phyloP scores from a whole-genome alignment of 2,113 vertebrate genomes.

The Syngnathus typhle region DNA sequence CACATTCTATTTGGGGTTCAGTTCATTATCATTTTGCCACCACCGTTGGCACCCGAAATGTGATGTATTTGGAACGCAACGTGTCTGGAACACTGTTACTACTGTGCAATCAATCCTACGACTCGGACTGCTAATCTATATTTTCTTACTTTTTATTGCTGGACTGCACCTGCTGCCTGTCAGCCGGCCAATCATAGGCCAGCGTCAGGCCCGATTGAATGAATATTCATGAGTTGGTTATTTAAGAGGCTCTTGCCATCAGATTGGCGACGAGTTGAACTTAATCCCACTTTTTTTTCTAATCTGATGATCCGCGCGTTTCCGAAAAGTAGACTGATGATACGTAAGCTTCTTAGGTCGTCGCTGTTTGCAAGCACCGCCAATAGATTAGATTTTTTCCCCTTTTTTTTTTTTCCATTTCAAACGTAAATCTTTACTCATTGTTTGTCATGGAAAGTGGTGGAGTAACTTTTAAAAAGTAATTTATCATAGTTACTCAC shows the following conservation, averaged over 20 bases:
- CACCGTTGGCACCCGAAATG: neutral
- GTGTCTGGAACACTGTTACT: too few species aligned
- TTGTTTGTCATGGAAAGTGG: too few species aligned
- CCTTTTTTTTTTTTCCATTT: neutral
- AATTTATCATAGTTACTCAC: too few species aligned
- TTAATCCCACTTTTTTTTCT: conserved; percentile 4
- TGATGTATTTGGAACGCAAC: too few species aligned
- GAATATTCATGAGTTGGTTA: neutral
- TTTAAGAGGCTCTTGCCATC: neutral
- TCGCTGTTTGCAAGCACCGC: conserved; percentile 21
- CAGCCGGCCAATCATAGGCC: neutral
- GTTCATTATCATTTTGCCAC: neutral
- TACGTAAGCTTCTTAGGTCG: conserved; percentile 52
- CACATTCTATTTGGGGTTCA: neutral
- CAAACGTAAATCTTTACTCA: too few species aligned
- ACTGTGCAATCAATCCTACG: too few species aligned
- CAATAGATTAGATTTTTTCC: neutral
- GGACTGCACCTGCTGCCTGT: neutral
- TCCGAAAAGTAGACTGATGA: conserved; percentile 48
- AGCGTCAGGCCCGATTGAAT: neutral
- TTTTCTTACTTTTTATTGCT: too few species aligned
- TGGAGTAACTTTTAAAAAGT: too few species aligned
- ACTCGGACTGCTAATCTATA: too few species aligned
- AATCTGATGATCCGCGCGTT: conserved; percentile 53
- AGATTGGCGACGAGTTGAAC: neutral